These are phyloP conservation scores for Malurus melanocephalus DNA, from an alignment of 2,113 vertebrate genomes.

Conservation along the genomic window DNA sequence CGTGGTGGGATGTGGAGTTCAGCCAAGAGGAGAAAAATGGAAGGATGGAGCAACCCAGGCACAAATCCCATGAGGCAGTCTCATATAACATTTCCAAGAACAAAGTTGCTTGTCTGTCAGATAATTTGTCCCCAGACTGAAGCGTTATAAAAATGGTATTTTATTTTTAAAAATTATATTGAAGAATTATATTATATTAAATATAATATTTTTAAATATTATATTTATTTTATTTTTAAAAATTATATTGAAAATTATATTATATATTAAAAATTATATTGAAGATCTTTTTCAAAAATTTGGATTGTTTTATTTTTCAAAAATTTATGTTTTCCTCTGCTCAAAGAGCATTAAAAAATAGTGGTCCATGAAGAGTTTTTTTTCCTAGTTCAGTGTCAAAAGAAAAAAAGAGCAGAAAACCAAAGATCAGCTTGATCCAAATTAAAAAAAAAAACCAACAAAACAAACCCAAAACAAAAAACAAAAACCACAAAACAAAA, in stretches of 20 bases:
- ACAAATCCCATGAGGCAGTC: background rate
- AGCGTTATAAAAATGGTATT: background rate
- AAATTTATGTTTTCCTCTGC: fast-evolving
- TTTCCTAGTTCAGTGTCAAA: background rate
- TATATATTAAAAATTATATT: background rate
- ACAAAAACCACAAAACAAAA: background rate
- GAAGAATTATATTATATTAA: too few species aligned
- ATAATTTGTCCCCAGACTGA: background rate
- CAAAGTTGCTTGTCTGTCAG: background rate
- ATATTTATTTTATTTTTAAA: background rate
- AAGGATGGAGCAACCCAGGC: background rate
- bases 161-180: background rate
- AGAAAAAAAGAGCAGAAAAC: background rate
- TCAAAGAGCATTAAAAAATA: background rate
- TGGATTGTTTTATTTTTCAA: background rate
- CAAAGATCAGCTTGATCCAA: background rate
- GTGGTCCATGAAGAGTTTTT: background rate
- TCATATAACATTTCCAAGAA: background rate
- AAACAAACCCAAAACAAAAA: too few species aligned
- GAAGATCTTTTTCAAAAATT: background rate
- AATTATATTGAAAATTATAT: background rate
- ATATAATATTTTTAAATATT: background rate
- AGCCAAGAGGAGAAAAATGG: background rate
- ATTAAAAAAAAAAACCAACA: background rate
- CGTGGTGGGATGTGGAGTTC: background rate